A percentile compares a stretch with the other conserved stretches of the same genome.
phyloP scores from a whole-genome alignment of 1,140 invertebrate species.

The Acyrthosiphon pisum region DNA sequence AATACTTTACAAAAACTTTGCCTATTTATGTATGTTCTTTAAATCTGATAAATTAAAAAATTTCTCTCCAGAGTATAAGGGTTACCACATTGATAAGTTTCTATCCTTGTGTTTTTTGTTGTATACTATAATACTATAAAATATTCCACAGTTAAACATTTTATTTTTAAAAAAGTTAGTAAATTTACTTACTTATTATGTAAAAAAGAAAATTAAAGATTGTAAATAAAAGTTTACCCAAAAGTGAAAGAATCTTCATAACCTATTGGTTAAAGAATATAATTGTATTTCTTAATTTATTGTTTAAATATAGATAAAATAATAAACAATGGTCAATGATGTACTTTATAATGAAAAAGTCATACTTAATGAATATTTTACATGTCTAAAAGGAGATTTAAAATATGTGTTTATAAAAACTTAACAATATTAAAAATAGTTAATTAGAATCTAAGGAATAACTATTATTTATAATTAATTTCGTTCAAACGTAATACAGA shows the following conservation, averaged over 20 bases:
- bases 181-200: too few relatives aligned
- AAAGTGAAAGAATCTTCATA: neutral
- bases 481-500: neutral
- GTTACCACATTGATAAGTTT: too few relatives aligned
- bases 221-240: neutral
- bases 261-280: neutral
- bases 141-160: too few relatives aligned
- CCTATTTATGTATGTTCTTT: too few relatives aligned
- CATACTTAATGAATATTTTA: neutral
- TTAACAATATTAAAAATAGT: neutral
- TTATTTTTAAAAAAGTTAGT: too few relatives aligned
- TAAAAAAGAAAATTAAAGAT: neutral
- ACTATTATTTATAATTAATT: neutral
- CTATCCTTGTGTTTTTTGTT: too few relatives aligned
- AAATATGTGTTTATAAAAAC: neutral
- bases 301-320: neutral
- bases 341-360: neutral
- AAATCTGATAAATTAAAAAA: too few relatives aligned
- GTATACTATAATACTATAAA: too few relatives aligned
- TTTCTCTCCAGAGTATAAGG: too few relatives aligned
- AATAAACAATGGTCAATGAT: neutral
- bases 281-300: neutral
- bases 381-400: neutral
- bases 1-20: too few relatives aligned
- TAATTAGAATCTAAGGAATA: neutral